Evolutionary conservation across 2,888 invertebrate genomes (phyloP).

Genomic region (Labia minor): DNA sequence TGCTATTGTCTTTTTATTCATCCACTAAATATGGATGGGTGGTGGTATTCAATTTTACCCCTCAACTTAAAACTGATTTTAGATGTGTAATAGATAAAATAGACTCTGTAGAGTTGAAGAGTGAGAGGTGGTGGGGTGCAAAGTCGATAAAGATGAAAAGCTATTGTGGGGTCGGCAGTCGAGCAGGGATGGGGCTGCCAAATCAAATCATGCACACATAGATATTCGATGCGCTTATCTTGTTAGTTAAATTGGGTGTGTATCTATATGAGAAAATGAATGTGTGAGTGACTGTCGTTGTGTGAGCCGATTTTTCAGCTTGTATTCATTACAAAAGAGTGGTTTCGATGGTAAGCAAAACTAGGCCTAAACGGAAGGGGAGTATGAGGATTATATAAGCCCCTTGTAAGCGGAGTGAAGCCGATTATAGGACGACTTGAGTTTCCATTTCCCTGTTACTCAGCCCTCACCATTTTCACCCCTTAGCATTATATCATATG

Average conservation of each 20-base stretch:
- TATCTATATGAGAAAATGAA: background rate
- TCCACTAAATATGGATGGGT: background rate
- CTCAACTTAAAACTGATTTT: conserved; percentile 3
- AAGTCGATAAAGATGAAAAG: conserved; percentile 7
- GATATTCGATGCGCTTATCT: conserved; percentile 1
- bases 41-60: background rate
- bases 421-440: too few relatives aligned
- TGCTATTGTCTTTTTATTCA: too few relatives aligned
- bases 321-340: conserved; percentile 2
- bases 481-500: too few relatives aligned
- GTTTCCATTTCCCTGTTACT: too few relatives aligned
- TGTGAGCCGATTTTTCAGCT: background rate
- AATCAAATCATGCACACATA: conserved; percentile 7
- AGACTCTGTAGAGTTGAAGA: background rate
- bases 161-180: background rate
- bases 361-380: background rate
- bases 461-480: too few relatives aligned
- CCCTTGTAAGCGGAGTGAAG: too few relatives aligned
- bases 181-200: background rate
- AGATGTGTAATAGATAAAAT: conserved; percentile 13
- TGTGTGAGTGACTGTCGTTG: background rate
- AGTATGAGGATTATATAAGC: too few relatives aligned
- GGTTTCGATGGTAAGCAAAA: background rate
- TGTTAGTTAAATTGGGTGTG: conserved; percentile 13
- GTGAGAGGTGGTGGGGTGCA: background rate